Base-by-base conservation (phyloP, 1,140 invertebrate species). In the Cepaea nemoralis region DNA sequence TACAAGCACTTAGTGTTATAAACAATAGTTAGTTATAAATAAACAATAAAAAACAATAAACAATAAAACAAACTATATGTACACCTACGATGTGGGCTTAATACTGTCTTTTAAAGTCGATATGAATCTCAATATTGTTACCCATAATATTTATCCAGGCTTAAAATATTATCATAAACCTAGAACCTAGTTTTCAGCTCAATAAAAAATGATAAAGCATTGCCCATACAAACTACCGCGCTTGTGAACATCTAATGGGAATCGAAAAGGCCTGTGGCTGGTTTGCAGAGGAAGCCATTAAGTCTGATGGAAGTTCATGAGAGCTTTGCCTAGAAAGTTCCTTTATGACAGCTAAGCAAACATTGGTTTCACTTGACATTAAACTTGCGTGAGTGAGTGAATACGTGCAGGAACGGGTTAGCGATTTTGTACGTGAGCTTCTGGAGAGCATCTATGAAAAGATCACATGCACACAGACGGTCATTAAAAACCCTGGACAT, bases 251-350 rank as follows among this genome's bases (percentile, higher is more conserved):
- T 63, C 59, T 63, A 63, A 63, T 63, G 59, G 59, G 5, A 6
- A 31, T 31, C 59, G 59, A 31, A 55, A 14, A 10, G 59, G 59
- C 59, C 27, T 6, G 5, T 3, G 59, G 5, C 27, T 31, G 59
- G 59, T 63, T 63, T 63, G 27, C 59, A 27, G 10, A 63, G 16
- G 59, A 63, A 22, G 10, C 59, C 59, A 63, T 63, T 63, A 63
- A 63, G 59, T n/a, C 59, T 63, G 59, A 63, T 63, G 59, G 59
- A 63, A 63, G 59, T 63, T 63, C 59, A 63, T 63, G 33, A 31
- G 59, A 63, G 59, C 59, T 6, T 31, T 27, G n/a, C 27, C 59
- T 14, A 8, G 8, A 55, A 14, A 24, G 22, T 22, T 55, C 50
- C 50, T 14, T 55, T 63, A 31, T 63, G 59, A 63, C 27, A 27